phyloP scores from a whole-genome alignment of 2,888 invertebrate species.

The Schizaphis graminum region DNA sequence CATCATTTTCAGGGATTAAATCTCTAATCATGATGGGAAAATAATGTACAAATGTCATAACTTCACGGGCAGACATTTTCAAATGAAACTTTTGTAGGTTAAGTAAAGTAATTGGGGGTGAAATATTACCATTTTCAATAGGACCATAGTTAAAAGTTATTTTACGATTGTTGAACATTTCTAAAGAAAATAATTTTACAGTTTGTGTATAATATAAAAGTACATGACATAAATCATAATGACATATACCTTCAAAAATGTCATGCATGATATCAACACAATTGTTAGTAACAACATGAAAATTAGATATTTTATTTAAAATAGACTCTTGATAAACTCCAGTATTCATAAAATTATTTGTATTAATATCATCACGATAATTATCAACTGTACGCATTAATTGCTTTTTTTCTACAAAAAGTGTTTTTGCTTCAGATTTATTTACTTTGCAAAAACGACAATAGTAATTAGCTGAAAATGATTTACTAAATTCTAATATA shows the following conservation, averaged over 20 bases:
- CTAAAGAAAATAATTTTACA: background rate
- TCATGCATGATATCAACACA: background rate
- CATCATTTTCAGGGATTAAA: no score
- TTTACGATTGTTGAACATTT: background rate
- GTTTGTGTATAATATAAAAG: background rate
- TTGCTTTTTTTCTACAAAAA: no score
- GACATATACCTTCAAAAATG: background rate
- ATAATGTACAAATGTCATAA: constrained; percentile 13
- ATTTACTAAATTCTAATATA: background rate
- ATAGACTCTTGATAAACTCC: no score
- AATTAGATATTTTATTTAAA: background rate
- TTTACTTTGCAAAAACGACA: background rate
- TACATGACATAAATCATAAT: background rate
- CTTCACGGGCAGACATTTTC: background rate
- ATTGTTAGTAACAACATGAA: background rate
- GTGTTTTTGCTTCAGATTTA: background rate
- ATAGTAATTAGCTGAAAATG: background rate
- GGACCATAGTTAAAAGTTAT: background rate
- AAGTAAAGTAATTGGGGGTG: background rate
- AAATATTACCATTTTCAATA: background rate
- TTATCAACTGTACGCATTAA: background rate
- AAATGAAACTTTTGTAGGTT: background rate
- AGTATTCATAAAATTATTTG: no score
- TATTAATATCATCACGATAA: no score
- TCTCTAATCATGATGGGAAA: background rate